These are phyloP conservation scores for Corydoras sp. DNA, from an alignment of 2,113 vertebrate genomes.

Conservation along the genomic window DNA sequence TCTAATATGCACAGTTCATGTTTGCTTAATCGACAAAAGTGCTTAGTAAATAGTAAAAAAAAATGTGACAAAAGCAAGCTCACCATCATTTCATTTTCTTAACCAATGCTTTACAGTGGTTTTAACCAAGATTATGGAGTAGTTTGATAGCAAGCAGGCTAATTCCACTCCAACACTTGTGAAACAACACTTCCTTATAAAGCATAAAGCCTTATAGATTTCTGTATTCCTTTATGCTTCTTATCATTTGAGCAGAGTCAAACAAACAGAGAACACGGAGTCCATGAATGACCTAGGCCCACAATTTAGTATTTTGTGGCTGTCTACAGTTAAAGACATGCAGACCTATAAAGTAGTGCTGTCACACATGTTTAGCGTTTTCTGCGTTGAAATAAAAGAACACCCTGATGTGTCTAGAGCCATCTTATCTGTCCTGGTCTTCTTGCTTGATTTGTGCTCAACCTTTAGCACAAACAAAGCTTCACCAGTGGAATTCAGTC, in stretches of 20 bases:
- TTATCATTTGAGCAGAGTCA: slow-evolving; percentile 32
- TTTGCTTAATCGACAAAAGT: slow-evolving; percentile 57
- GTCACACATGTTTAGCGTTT: slow-evolving; percentile 47
- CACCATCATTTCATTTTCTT: slow-evolving; percentile 34
- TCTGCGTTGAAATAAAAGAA: slow-evolving; percentile 44
- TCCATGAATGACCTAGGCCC: slow-evolving; percentile 27
- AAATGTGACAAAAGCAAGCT: slow-evolving; percentile 43
- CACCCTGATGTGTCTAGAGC: slow-evolving; percentile 48
- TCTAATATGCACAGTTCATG: slow-evolving; percentile 64
- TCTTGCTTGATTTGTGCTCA: slow-evolving; percentile 53
- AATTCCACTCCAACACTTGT: slow-evolving; percentile 21
- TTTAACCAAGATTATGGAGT: slow-evolving; percentile 32
- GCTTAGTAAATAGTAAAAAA: slow-evolving; percentile 57
- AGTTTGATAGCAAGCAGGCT: slow-evolving; percentile 31
- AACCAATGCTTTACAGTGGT: slow-evolving; percentile 33
- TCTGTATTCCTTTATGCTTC: slow-evolving; percentile 9
- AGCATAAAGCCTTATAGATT: slow-evolving; percentile 37
- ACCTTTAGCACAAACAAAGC: slow-evolving; percentile 67
- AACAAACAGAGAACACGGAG: slow-evolving; percentile 42
- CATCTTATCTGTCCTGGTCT: slow-evolving; percentile 54
- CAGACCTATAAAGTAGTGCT: slow-evolving; percentile 15
- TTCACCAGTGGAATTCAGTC: slow-evolving; percentile 50
- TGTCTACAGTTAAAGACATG: slow-evolving; percentile 28
- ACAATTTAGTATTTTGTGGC: slow-evolving; percentile 28
- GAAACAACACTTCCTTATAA: slow-evolving; percentile 34